These are phyloP conservation scores for Lucilia cuprina DNA, from an alignment of 1,140 invertebrate genomes.

Conservation along the genomic window DNA sequence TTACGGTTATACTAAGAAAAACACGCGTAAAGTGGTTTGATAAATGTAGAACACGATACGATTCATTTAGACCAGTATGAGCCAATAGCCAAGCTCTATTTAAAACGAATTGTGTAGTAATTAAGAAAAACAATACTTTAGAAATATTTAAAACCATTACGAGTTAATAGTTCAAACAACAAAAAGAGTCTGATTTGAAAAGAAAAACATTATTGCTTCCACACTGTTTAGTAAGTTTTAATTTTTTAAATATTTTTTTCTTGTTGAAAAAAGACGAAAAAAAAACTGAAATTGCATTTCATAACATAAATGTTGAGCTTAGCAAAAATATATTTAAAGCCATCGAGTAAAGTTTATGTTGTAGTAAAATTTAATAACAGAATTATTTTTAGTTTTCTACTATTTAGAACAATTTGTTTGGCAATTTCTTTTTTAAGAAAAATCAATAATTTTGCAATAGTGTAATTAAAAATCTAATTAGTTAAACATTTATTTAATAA, in stretches of 20 bases:
- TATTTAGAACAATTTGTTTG: neutral
- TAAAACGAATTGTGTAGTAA: neutral
- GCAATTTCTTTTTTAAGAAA: neutral
- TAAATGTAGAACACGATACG: conserved; percentile 55
- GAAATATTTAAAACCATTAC: neutral
- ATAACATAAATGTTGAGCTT: neutral
- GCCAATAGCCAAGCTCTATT: conserved; percentile 26
- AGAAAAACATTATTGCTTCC: neutral
- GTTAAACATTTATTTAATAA: neutral
- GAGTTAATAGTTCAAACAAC: neutral
- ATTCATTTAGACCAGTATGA: conserved; percentile 51
- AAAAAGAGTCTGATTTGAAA: neutral
- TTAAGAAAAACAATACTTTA: neutral
- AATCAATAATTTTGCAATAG: neutral
- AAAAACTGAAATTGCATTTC: neutral
- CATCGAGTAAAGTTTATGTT: neutral
- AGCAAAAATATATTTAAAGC: neutral
- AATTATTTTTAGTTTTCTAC: no score
- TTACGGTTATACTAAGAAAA: conserved; percentile 53
- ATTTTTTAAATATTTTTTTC: neutral
- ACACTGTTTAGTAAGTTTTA: neutral
- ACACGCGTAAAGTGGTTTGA: conserved; percentile 54
- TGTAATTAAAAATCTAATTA: neutral
- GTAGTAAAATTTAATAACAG: no score
- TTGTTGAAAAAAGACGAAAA: neutral